Evolutionary conservation across 30 jellyfish, hydroid and myxozoan genomes (phyloP), one percentile per base, ranked within the genome.

Genomic region (Turritopsis rubra): DNA sequence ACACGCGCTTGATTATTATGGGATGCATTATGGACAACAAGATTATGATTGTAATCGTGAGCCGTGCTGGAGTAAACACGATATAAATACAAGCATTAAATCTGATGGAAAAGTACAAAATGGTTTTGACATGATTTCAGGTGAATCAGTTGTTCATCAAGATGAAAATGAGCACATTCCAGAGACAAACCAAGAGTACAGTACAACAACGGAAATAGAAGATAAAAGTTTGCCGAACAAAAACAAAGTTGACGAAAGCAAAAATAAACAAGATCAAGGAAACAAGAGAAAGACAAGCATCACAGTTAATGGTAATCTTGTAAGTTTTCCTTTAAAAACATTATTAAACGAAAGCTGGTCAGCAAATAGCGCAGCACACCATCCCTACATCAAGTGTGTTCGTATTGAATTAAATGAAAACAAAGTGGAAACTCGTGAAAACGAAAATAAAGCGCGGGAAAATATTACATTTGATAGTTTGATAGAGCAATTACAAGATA

Each of bases 391-490:
- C 22, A 68, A 68, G 77, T n/a, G 28, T 68, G 77, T 68, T 23
- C 31, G 30, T 68, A 68, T 68, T n/a, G 77, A 68, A 16, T n/a
- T 68, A 23, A 22, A 27, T 9, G 77, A 68, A 68, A 19, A 27
- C 30, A 41, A 41, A 41, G 1, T 7, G 30, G 17, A 68, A 68
- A 68, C 77, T 16, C 31, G 30, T 23, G 77, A 68, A 16, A n/a
- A 27, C 77, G 77, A 23, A 27, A 68, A 22, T 9, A 68, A 68
- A 68, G 30, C 77, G 77, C 77, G 77, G 77, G 77, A 68, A 68
- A 68, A 27, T 68, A 68, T 68, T 8, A 68, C 77, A 68, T 68
- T 68, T 19, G 77, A 68, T 19, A 27, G 30, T 19, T 27, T 68
- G 31, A 27, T 68, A 9, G 77, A 68, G 19, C 77, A 27, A 23